phyloP scores from a whole-genome alignment of 1,140 invertebrate species.

The Holcopasites calliopsidis region DNA sequence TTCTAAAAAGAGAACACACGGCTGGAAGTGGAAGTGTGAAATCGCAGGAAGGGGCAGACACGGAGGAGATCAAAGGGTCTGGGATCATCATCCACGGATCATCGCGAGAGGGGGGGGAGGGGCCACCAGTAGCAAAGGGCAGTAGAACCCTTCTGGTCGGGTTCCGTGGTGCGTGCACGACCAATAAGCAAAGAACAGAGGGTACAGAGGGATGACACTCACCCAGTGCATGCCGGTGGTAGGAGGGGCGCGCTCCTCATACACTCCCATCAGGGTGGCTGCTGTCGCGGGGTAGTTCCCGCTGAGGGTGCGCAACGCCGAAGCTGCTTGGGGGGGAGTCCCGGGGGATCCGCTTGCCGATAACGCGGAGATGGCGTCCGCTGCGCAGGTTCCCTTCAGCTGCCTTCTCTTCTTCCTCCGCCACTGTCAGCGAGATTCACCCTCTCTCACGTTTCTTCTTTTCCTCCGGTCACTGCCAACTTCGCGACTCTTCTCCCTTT shows the following conservation, averaged over 20 bases:
- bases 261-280: constrained; percentile 82
- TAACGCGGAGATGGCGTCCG: constrained; percentile 75
- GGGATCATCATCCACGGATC: constrained; percentile 25
- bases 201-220: constrained; percentile 69
- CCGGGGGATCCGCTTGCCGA: constrained; percentile 69
- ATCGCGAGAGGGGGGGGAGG: too few species aligned
- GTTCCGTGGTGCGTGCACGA: constrained; percentile 16
- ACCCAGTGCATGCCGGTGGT: constrained; percentile 82
- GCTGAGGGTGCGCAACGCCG: constrained; percentile 74
- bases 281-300: constrained; percentile 77
- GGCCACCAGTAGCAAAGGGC: constrained; percentile 15
- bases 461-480: constrained; percentile 23
- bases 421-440: constrained; percentile 37
- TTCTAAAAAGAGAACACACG: not conserved
- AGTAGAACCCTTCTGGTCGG: too few species aligned
- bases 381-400: constrained; percentile 57
- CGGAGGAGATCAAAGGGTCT: constrained; percentile 2
- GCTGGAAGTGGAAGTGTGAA: not conserved
- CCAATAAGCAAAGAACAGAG: constrained; percentile 48
- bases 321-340: constrained; percentile 69
- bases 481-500: not conserved
- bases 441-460: not conserved
- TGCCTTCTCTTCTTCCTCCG: constrained; percentile 42
- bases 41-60: not conserved
- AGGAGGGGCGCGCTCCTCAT: constrained; percentile 81